phyloP scores from a whole-genome alignment of 2,888 invertebrate species.

The Melanophora roralis region DNA sequence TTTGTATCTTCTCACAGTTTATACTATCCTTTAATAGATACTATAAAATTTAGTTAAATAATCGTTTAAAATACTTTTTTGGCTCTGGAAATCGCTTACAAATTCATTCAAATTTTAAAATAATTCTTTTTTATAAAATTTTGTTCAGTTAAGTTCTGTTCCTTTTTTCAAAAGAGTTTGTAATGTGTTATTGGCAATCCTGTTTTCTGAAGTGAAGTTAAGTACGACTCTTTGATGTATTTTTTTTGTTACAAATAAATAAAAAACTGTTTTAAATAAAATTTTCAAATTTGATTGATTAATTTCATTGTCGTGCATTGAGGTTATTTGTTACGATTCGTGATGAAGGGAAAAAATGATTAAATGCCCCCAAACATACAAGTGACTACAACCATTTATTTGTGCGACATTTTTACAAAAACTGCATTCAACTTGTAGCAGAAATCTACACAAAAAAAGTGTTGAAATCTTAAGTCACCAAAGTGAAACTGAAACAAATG shows the following conservation, averaged over 20 bases:
- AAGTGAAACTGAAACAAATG: conserved; percentile 18
- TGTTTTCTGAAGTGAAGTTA: not conserved
- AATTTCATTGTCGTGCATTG: conserved; percentile 60
- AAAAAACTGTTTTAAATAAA: not conserved
- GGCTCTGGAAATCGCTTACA: no score
- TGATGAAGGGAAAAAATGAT: conserved; percentile 63
- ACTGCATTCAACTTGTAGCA: not conserved
- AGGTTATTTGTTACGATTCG: conserved; percentile 60
- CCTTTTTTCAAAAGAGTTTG: no score
- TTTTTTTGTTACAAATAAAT: no score
- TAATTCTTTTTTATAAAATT: no score
- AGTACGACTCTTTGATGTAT: not conserved
- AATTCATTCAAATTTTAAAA: no score
- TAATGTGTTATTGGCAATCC: not conserved
- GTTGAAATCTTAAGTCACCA: conserved; percentile 40
- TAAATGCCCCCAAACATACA: conserved; percentile 44
- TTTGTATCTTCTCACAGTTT: no score
- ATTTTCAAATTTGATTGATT: conserved; percentile 56
- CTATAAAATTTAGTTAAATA: no score
- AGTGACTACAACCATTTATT: not conserved
- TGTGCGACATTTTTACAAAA: conserved; percentile 30
- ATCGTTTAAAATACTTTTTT: no score
- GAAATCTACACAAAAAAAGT: conserved; percentile 15
- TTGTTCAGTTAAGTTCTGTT: no score
- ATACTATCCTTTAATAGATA: no score